These are phyloP conservation scores for Crioceris asparagi DNA, from an alignment of 2,888 invertebrate species.

Conservation along the genomic window DNA sequence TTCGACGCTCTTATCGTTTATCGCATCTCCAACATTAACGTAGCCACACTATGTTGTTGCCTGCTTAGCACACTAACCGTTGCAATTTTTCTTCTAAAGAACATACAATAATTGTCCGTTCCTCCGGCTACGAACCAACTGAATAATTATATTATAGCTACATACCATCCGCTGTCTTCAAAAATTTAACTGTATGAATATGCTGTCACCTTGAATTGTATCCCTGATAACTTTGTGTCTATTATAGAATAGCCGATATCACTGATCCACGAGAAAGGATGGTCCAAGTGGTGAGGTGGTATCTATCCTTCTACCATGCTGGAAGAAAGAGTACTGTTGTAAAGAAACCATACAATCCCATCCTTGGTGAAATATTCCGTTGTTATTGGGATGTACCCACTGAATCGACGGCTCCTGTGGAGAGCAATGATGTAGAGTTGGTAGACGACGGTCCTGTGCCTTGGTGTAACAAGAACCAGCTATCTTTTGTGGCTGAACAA, in stretches of 20 bases:
- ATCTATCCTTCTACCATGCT: slow-evolving; percentile 96
- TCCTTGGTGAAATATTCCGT: slow-evolving; percentile 91
- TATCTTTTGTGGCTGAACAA: slow-evolving; percentile 95
- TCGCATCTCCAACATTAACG: background rate
- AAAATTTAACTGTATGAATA: too few relatives aligned
- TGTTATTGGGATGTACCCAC: slow-evolving; percentile 69
- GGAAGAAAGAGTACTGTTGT: slow-evolving; percentile 94
- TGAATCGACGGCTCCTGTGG: slow-evolving; percentile 29
- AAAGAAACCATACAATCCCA: slow-evolving; percentile 98
- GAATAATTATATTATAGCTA: too few relatives aligned
- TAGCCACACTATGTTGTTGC: too few relatives aligned
- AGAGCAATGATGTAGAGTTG: slow-evolving; percentile 31
- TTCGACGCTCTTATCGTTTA: background rate
- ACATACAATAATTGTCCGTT: too few relatives aligned
- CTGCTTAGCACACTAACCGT: too few relatives aligned
- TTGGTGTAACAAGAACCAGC: slow-evolving; percentile 78
- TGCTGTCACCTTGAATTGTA: background rate
- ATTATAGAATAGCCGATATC: slow-evolving; percentile 73
- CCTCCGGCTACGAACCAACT: too few relatives aligned
- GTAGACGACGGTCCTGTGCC: slow-evolving; percentile 80
- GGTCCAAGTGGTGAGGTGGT: slow-evolving; percentile 93
- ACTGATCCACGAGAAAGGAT: slow-evolving; percentile 80
- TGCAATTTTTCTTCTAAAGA: too few relatives aligned
- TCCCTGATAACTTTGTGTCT: background rate
- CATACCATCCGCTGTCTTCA: too few relatives aligned